Evolutionary conservation across 2,797 vertebrate genomes (phyloP).

Genomic region (Dromococcyx pavoninus): DNA sequence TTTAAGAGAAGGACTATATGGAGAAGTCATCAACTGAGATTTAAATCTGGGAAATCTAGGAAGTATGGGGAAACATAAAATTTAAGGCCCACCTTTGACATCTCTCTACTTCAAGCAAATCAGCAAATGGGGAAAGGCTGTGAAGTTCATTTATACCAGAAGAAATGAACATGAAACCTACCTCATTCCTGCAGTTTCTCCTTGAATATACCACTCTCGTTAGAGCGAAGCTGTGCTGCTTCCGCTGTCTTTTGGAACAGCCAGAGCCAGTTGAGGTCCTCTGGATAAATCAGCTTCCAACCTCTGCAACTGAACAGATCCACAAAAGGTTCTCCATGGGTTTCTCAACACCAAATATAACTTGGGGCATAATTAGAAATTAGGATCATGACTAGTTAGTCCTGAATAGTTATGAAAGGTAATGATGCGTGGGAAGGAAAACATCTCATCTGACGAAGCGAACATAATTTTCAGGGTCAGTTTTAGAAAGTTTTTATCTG

Average conservation of each 20-base stretch:
- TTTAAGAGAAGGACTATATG: conserved; percentile 8
- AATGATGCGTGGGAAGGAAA: not conserved
- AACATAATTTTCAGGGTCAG: not conserved
- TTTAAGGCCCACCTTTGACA: not conserved
- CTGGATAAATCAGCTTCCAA: not conserved
- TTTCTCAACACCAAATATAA: not conserved
- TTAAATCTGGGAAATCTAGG: conserved; percentile 22
- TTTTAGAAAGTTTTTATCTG: conserved; percentile 13
- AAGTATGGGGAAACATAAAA: not conserved
- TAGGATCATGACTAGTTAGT: not conserved
- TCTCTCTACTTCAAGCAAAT: not conserved
- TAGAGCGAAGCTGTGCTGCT: not conserved
- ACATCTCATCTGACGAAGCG: not conserved
- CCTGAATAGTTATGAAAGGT: not conserved
- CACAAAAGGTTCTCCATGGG: not conserved
- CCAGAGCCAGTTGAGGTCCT: not conserved
- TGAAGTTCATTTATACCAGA: not conserved
- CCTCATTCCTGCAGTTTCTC: not conserved
- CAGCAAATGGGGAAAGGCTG: not conserved
- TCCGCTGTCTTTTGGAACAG: not conserved
- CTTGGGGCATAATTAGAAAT: not conserved
- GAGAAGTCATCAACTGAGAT: conserved; percentile 47
- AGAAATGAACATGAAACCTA: not conserved
- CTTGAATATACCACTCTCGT: not conserved
- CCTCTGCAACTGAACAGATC: not conserved